These are phyloP conservation scores for Circaetus gallicus DNA, from an alignment of 2,113 vertebrate genomes.

Conservation along the genomic window DNA sequence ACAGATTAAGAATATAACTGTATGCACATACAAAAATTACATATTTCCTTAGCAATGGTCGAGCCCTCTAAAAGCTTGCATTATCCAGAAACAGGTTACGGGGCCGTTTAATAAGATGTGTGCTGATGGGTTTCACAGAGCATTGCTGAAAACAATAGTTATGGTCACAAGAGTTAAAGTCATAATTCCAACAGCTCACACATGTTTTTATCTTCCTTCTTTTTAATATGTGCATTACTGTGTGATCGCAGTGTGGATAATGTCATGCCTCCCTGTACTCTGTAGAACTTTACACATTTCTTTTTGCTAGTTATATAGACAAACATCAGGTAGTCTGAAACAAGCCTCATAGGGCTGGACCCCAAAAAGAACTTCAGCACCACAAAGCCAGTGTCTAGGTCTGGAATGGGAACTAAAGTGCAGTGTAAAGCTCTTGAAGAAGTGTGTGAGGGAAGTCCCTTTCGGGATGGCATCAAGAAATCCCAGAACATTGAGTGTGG, in stretches of 20 bases:
- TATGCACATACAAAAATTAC: background rate
- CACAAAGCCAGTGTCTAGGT: background rate
- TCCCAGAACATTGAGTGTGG: too few species aligned
- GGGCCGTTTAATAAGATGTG: background rate
- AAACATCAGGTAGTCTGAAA: background rate
- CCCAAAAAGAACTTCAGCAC: background rate
- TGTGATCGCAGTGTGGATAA: background rate
- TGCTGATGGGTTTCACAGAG: background rate
- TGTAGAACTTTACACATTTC: background rate
- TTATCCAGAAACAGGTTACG: background rate
- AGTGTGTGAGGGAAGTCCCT: background rate
- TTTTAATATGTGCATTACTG: background rate
- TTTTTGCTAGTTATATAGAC: background rate
- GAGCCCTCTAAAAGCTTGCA: background rate
- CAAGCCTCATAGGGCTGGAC: background rate
- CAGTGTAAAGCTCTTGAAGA: background rate
- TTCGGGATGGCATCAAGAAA: background rate
- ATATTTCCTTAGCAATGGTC: background rate
- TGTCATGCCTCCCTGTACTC: too few species aligned
- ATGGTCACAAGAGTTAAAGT: background rate
- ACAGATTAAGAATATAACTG: background rate
- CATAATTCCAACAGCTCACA: background rate
- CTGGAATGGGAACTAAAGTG: background rate
- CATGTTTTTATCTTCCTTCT: background rate
- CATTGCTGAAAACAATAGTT: background rate